Percentiles rank a stretch among this genome's conserved stretches.
Conservation (phyloP, 2,113 vertebrate species). For the Bubo bubo region DNA sequence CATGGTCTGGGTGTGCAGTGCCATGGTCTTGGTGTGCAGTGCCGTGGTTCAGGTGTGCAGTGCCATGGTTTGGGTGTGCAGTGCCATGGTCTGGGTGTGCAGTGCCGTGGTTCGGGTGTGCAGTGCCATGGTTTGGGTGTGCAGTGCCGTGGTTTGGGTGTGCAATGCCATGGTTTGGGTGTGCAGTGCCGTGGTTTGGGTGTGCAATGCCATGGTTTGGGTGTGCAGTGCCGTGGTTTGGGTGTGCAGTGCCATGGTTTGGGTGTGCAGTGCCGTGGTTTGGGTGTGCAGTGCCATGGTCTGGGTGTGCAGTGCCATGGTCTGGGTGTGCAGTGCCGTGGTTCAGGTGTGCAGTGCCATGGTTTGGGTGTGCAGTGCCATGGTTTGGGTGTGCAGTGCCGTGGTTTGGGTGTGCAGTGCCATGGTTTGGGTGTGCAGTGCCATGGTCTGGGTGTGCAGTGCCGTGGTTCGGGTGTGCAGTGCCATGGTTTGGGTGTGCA, state of each 20-base stretch:
- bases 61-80: too few species aligned
- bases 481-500: too few species aligned
- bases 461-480: too few species aligned
- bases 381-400: too few species aligned
- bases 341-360: too few species aligned
- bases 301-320: fast-evolving
- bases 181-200: fast-evolving
- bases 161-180: fast-evolving
- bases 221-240: fast-evolving
- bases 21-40: too few species aligned
- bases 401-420: too few species aligned
- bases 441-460: too few species aligned
- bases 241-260: fast-evolving
- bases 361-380: too few species aligned
- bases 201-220: fast-evolving
- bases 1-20: too few species aligned
- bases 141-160: fast-evolving
- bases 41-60: too few species aligned
- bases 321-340: fast-evolving
- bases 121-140: fast-evolving
- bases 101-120: fast-evolving
- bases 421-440: too few species aligned
- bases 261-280: fast-evolving
- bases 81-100: fast-evolving
- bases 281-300: fast-evolving